These are phyloP conservation scores for Pocillopora verrucosa DNA, from an alignment of 64 coral and sea anemone species.

Conservation along the genomic window DNA sequence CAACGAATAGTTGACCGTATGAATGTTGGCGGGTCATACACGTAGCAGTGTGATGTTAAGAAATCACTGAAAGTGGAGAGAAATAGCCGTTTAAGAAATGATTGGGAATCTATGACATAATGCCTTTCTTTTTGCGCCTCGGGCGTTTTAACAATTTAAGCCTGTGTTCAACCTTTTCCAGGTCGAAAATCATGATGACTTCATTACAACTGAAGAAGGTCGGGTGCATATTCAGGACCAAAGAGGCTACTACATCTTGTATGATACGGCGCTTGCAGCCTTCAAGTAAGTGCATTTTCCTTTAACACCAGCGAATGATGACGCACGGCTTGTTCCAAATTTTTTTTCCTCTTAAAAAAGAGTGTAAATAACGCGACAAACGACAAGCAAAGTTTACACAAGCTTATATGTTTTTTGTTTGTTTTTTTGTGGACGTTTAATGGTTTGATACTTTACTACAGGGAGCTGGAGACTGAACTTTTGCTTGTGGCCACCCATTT, in stretches of 20 bases:
- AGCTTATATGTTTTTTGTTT: neutral
- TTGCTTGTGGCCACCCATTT: slow-evolving; percentile 88
- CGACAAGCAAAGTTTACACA: neutral
- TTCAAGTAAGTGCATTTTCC: slow-evolving; percentile 73
- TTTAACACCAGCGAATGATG: neutral
- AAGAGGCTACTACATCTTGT: slow-evolving; percentile 89
- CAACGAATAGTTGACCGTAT: neutral
- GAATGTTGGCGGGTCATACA: no score
- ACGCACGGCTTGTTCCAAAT: no score
- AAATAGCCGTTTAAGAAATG: no score
- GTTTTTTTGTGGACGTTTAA: neutral
- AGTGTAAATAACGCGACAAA: neutral
- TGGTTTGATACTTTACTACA: slow-evolving; percentile 10
- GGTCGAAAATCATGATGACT: slow-evolving; percentile 98
- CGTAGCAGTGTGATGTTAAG: no score
- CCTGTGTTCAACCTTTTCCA: neutral
- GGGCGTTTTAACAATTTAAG: neutral
- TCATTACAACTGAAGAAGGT: slow-evolving; percentile 87
- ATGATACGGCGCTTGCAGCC: slow-evolving; percentile 74
- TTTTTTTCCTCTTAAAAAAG: no score
- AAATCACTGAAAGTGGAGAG: no score
- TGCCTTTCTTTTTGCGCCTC: no score
- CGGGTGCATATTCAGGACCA: slow-evolving; percentile 94
- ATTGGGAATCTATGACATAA: no score
- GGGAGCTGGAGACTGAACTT: slow-evolving; percentile 90